Evolutionary conservation across 1,140 invertebrate genomes (phyloP), one percentile per base, ranked within the genome.

Genomic region (Drosophila elegans): DNA sequence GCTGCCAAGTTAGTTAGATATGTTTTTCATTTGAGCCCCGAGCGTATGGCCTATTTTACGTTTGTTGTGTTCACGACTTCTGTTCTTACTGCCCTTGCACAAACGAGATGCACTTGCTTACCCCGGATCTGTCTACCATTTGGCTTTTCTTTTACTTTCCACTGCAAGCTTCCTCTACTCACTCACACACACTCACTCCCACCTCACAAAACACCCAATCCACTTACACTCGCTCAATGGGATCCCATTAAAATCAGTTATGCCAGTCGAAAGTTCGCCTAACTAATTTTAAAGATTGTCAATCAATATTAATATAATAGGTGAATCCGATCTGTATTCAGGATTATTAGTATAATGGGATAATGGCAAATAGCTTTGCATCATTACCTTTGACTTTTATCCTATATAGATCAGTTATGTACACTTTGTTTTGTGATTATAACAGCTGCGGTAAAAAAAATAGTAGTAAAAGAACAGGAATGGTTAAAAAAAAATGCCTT

Each of bases 1-100:
- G 88, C 84, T 63, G 83, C 83, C 83, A 86, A 89, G 79, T 86
- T 89, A 86, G 84, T 86, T 86, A 83, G 82, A 78, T 46, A 66
- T 79, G 79, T 86, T 90, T 82, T 86, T 77, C 42, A 60, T 80
- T 80, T 68, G 62, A 46, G 66, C 41, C 66, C 72, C 25, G 42
- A 54, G 12, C 69, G 59, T 32, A 53, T 54, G 51, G 64, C 72
- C 44, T 80, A 27, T 12, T 48, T 80, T 63, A 39, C 69, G 52
- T 63, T 59, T 74, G 44, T 54, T 72, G 29, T 39, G 13, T 49
- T 48, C 42, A 41, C 16, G 46, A 48, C 21, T 68, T 68, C 9
- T 41, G 71, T 54, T 51, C 34, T 49, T 52, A 62, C 32, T 41
- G 46, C 38, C 52, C 46, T 36, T 55, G 55, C 68, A 39, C 67